Percentiles rank a stretch among this genome's conserved stretches.
phyloP scores from a whole-genome alignment of 1,140 invertebrate species.

The Sogatella furcifera region DNA sequence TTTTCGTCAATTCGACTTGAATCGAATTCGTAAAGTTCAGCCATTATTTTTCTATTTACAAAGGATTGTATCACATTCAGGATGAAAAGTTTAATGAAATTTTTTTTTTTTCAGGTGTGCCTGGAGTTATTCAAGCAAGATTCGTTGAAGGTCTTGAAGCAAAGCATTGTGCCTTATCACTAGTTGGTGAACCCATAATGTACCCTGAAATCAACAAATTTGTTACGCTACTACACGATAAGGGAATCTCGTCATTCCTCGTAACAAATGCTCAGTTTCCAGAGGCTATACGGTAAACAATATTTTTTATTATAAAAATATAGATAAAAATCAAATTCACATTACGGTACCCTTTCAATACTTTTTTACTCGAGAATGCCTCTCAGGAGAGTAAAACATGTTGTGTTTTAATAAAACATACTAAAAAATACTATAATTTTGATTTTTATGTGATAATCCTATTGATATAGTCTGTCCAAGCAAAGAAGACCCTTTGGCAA shows the following conservation, averaged over 20 bases:
- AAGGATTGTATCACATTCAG: not conserved
- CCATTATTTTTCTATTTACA: not conserved
- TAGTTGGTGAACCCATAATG: slow-evolving; percentile 58
- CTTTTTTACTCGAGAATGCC: too few relatives aligned
- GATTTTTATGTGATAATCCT: too few relatives aligned
- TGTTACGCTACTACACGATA: slow-evolving; percentile 40
- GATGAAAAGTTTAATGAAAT: not conserved
- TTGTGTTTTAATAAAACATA: too few relatives aligned
- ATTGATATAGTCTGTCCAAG: too few relatives aligned
- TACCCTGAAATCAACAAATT: slow-evolving; percentile 53
- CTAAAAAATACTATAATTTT: too few relatives aligned
- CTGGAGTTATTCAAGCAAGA: slow-evolving; percentile 42
- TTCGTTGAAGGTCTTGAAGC: slow-evolving; percentile 41
- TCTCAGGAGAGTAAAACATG: too few relatives aligned
- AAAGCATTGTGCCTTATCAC: slow-evolving; percentile 49
- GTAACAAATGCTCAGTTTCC: slow-evolving; percentile 58
- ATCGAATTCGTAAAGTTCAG: too few relatives aligned
- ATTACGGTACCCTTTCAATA: too few relatives aligned
- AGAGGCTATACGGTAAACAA: slow-evolving; percentile 39
- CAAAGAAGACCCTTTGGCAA: too few relatives aligned
- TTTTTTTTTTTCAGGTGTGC: slow-evolving; percentile 38
- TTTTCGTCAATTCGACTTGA: too few relatives aligned
- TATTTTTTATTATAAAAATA: too few relatives aligned
- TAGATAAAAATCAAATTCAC: too few relatives aligned
- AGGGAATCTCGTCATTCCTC: slow-evolving; percentile 46